A percentile compares a stretch with the other conserved stretches of the same genome.
phyloP scores from a whole-genome alignment of 2,888 invertebrate species.

The Creontiades dilutus region DNA sequence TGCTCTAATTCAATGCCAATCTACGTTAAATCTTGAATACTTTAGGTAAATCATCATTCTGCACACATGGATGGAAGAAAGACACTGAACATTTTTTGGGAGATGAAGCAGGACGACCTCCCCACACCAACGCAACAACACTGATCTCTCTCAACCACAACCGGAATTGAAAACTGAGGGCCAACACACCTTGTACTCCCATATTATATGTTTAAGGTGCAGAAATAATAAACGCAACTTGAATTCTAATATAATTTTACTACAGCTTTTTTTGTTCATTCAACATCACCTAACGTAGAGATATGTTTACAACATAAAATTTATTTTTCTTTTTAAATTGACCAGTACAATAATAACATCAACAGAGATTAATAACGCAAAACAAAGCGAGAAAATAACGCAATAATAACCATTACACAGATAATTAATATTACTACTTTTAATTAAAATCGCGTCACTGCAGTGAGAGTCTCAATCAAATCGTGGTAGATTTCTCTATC shows the following conservation, averaged over 20 bases:
- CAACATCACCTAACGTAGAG: constrained; percentile 61
- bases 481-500: too few relatives aligned
- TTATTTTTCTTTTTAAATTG: constrained; percentile 32
- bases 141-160: too few relatives aligned
- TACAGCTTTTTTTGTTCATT: constrained; percentile 62
- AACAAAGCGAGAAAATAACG: constrained; percentile 38
- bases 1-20: too few relatives aligned
- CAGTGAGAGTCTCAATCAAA: not conserved
- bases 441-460: not conserved
- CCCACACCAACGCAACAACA: too few relatives aligned
- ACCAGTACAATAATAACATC: constrained; percentile 57
- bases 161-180: too few relatives aligned
- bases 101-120: too few relatives aligned
- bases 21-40: too few relatives aligned
- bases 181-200: too few relatives aligned
- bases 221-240: not conserved
- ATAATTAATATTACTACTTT: not conserved
- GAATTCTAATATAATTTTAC: constrained; percentile 56
- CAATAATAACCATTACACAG: constrained; percentile 26
- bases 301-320: constrained; percentile 68
- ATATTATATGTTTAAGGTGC: too few relatives aligned
- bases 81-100: too few relatives aligned
- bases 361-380: constrained; percentile 28
- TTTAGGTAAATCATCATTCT: too few relatives aligned
- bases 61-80: too few relatives aligned